Evolutionary conservation across 2,797 vertebrate species (phyloP).

Genomic region (Silurus aristotelis): DNA sequence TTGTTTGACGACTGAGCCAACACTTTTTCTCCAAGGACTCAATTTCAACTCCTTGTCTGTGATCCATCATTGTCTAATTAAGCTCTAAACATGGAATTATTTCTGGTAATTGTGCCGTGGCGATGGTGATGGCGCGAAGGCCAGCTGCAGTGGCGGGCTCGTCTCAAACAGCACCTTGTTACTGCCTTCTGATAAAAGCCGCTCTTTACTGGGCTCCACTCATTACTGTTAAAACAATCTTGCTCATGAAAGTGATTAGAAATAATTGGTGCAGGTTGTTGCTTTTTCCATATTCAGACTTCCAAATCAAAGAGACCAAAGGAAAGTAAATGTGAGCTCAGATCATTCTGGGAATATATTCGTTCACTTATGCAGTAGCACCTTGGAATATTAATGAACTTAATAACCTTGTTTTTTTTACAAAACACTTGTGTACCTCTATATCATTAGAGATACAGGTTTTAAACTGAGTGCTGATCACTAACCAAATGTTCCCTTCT

Average conservation of each 20-base stretch:
- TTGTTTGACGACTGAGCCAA: slow-evolving; percentile 24
- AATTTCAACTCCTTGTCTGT: slow-evolving; percentile 46
- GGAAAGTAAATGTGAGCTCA: slow-evolving; percentile 21
- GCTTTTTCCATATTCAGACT: slow-evolving; percentile 26
- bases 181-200: slow-evolving; percentile 49
- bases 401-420: not conserved
- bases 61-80: slow-evolving; percentile 54
- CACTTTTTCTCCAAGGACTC: slow-evolving; percentile 34
- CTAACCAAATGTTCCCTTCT: no score
- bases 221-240: slow-evolving; percentile 55
- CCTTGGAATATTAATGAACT: slow-evolving; percentile 36
- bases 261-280: slow-evolving; percentile 48
- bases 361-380: slow-evolving; percentile 21
- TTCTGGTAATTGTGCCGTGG: slow-evolving; percentile 50
- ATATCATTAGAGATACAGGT: no score
- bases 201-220: slow-evolving; percentile 42
- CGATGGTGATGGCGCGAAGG: slow-evolving; percentile 25
- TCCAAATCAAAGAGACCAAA: slow-evolving; percentile 37
- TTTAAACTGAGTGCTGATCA: no score
- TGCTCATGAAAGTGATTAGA: slow-evolving; percentile 47
- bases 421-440: not conserved
- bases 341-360: slow-evolving; percentile 26
- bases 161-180: slow-evolving; percentile 49
- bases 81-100: slow-evolving; percentile 50
- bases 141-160: slow-evolving; percentile 43